These are phyloP conservation scores for Chymomyza costata DNA, from an alignment of 1,140 invertebrate genomes.

Conservation along the genomic window DNA sequence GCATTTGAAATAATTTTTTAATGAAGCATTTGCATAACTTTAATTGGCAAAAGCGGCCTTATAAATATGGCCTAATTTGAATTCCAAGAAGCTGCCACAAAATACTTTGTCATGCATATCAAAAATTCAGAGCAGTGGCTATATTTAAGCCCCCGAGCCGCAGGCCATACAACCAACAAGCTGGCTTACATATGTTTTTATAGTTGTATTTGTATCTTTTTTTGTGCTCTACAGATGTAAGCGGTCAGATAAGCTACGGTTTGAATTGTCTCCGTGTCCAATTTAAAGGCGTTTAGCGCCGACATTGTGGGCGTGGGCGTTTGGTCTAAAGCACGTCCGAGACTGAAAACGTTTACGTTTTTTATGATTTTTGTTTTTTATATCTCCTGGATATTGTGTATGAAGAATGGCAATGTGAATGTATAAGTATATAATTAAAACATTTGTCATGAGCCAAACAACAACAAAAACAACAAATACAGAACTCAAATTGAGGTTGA, in stretches of 20 bases:
- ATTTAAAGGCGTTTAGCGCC: constrained; percentile 39
- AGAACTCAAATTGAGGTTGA: too few species aligned
- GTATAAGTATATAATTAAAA: constrained; percentile 52
- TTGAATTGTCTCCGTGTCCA: constrained; percentile 53
- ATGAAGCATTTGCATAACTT: too few species aligned
- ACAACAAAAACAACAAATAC: constrained; percentile 37
- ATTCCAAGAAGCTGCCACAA: constrained; percentile 31
- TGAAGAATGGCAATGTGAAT: too few species aligned
- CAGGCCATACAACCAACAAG: constrained; percentile 32
- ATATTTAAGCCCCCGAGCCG: constrained; percentile 30
- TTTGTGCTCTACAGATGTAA: too few species aligned
- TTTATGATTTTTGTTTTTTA: constrained; percentile 22
- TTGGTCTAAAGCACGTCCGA: too few species aligned
- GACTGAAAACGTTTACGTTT: constrained; percentile 32
- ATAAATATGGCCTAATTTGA: too few species aligned
- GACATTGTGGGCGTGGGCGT: constrained; percentile 36
- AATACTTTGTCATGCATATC: constrained; percentile 50
- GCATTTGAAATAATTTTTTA: too few species aligned
- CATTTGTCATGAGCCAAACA: constrained; percentile 47
- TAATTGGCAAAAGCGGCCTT: too few species aligned
- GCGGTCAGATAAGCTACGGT: too few species aligned
- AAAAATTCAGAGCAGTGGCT: constrained; percentile 41
- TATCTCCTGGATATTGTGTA: constrained; percentile 15
- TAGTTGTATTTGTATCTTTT: too few species aligned
- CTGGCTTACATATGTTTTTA: too few species aligned